Evolutionary conservation across 2,888 invertebrate species (phyloP), one percentile per base, ranked within the genome.

Genomic region (Oligia strigilis): DNA sequence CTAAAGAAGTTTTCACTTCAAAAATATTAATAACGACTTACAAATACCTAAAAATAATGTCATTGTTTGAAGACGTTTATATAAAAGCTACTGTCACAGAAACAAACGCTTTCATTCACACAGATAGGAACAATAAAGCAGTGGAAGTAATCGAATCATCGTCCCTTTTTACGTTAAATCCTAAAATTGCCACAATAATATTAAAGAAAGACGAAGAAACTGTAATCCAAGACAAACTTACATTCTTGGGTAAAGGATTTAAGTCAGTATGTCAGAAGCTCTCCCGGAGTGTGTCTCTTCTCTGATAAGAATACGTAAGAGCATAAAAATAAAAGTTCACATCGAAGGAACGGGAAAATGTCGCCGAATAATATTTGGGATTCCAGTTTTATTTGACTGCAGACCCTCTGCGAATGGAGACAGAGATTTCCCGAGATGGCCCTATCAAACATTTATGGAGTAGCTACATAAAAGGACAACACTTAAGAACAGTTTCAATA

Each of bases 281-380:
- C 94, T 92, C 93, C 93, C 92, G 92, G 93, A 94, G 96, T 95
- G 96, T 96, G 96, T 96, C 96, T 93, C 94, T 94, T 90, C 93
- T 93, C 95, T 94, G 97, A 97, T 97, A 97, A 96, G 97, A 96
- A 96, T 96, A 96, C 95, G 96, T 95, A 95, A 94, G 95, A 94
- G 95, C 95, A 96, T 97, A 97, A 97, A 97, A 97, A 97, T 97
- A 97, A 97, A 97, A 96, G 97, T 97, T 96, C 96, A 95, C 96
- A 95, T 96, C 94, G 96, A 94, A 94, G 94, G 95, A 96, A 95
- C 91, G 95, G 96, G 96, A 96, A 96, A 96, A 96, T 94, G 96
- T 95, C 95, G 93, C 92, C 93, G 96, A 96, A 97, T 97, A 96
- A 96, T 97, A 97, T 97, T 97, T 96, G 96, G 96, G 96, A 96